A percentile compares a stretch with the other conserved stretches of the same genome.
These are phyloP conservation scores for Phyllotis vaccarum DNA, from an alignment of 2,797 vertebrate species.

Conservation along the genomic window DNA sequence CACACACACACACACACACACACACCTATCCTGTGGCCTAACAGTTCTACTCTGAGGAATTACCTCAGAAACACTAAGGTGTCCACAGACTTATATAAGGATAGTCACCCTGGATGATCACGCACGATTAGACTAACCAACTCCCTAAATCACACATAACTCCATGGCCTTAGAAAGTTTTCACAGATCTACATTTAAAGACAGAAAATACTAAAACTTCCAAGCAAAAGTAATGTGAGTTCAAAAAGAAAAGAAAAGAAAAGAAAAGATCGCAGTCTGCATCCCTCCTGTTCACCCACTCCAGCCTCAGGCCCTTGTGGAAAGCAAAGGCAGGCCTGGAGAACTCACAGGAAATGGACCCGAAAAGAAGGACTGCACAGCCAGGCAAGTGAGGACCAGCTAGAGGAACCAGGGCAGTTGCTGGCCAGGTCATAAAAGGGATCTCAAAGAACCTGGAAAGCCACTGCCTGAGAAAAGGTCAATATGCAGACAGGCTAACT, in stretches of 20 bases:
- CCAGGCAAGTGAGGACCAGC: not conserved
- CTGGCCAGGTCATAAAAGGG: not conserved
- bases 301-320: not conserved
- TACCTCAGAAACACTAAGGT: not conserved
- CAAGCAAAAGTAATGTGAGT: not conserved
- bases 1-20: not conserved
- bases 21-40: not conserved
- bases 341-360: not conserved
- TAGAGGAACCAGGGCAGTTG: not conserved
- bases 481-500: not conserved
- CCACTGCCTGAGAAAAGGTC: no score
- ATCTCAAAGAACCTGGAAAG: not conserved
- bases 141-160: not conserved
- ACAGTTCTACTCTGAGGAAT: not conserved
- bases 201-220: not conserved
- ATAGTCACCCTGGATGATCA: not conserved
- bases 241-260: not conserved
- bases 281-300: not conserved
- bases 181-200: not conserved
- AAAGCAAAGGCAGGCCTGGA: not conserved
- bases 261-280: not conserved
- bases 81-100: not conserved
- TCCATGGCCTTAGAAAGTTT: not conserved
- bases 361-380: not conserved
- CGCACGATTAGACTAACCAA: not conserved